Evolutionary conservation across 2,113 vertebrate genomes (phyloP).

Genomic region (Albula glossodonta): DNA sequence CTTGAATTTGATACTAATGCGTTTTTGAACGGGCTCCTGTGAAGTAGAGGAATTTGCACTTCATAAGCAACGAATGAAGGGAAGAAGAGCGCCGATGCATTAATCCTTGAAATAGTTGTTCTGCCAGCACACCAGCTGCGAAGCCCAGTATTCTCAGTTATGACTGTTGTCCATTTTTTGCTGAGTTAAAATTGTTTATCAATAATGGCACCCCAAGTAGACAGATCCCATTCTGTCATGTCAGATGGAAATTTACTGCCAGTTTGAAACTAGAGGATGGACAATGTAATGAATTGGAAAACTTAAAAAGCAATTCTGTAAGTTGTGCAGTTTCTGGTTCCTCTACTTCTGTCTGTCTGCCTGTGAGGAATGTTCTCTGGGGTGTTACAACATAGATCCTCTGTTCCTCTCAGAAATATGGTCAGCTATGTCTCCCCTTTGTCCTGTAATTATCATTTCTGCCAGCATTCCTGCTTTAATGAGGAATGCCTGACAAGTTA

Average conservation of each 20-base stretch:
- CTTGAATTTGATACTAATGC: not conserved
- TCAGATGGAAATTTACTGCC: not conserved
- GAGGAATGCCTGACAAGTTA: not conserved
- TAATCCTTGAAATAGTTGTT: not conserved
- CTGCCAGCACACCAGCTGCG: not conserved
- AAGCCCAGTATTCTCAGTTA: not conserved
- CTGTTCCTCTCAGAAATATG: not conserved
- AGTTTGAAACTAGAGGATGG: not conserved
- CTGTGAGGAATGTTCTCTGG: not conserved
- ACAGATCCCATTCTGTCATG: not conserved
- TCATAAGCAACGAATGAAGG: not conserved
- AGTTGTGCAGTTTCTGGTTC: conserved; percentile 6
- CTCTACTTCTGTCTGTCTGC: not conserved
- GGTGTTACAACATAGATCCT: not conserved
- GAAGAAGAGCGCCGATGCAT: not conserved
- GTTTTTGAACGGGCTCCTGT: not conserved
- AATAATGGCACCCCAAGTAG: not conserved
- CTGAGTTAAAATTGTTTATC: not conserved
- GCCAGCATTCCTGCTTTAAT: conserved; percentile 8
- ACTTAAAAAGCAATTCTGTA: not conserved
- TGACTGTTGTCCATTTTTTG: not conserved
- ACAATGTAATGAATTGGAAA: not conserved
- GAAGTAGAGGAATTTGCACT: not conserved
- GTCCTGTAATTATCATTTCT: conserved; percentile 23
- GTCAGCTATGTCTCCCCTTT: not conserved